Evolutionary conservation across 2,113 vertebrate species (phyloP), one percentile per base, ranked within the genome.

Genomic region (Merops nubicus): DNA sequence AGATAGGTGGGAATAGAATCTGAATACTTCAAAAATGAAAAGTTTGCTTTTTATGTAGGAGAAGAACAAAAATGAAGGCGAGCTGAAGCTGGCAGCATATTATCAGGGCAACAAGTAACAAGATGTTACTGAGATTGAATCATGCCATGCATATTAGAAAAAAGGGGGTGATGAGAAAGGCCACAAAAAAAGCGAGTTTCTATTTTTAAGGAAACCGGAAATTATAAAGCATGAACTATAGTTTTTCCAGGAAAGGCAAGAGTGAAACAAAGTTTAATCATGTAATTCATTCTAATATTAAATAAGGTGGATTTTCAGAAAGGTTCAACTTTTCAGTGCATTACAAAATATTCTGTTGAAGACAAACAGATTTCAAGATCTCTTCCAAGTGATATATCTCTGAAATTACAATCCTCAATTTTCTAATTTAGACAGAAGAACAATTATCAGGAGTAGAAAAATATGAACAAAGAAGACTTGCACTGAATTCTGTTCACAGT

Each of bases 1-100:
- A 78, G 56, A 86, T 1, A 84, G 56, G n/a, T 89, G 86, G 73
- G 79, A 92, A 96, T 0, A 93, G 69, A 96, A 91, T 0, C 26
- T 56, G 38, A 96, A 70, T 68, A 56, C 26, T 94, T 93, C 14
- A 81, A 68, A 94, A 87, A 42, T 45, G 42, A 92, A 23, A 59
- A 93, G 83, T 72, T 56, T 92, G 91, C 91, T 64, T 84, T 84
- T 81, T 91, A 93, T 20, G 68, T 87, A 91, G 78, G 95, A 86
- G 83, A 86, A 70, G 88, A 96, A 93, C 64, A 90, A 88, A 96
- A 92, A 57, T 33, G 42, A 96, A 82, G 64, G 79, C 80, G 85
- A 94, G 82, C 29, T 91, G 75, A 78, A 50, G 80, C 13, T 92
- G 73, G 76, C 96, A 94, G 83, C 68, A 9, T 82, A 62, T 91